phyloP scores from a whole-genome alignment of 2,797 vertebrate genomes.

The Eurystomus glaucurus region DNA sequence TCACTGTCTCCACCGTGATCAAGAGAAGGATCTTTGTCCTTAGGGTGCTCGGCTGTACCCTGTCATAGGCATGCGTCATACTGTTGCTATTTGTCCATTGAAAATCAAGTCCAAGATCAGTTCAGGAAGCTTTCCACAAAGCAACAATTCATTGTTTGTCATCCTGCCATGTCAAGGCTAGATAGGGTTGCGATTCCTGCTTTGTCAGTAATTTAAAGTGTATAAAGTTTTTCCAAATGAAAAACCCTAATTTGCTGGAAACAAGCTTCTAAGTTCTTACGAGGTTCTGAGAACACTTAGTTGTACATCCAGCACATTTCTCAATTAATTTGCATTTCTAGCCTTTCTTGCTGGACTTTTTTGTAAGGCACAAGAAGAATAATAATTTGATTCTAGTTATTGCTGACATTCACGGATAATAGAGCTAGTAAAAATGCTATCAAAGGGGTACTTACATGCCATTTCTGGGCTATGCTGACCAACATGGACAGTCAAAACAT shows the following conservation, averaged over 20 bases:
- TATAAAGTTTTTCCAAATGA: neutral
- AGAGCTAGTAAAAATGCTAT: neutral
- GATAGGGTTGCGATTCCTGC: neutral
- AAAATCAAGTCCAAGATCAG: neutral
- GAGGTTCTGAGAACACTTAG: neutral
- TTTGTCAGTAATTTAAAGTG: neutral
- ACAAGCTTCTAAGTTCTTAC: neutral
- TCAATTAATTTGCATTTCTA: neutral
- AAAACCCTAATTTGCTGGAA: neutral
- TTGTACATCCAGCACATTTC: neutral
- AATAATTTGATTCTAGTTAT: neutral
- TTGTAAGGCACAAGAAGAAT: neutral
- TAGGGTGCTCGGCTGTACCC: neutral
- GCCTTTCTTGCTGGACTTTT: neutral
- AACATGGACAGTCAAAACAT: neutral
- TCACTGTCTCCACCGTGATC: neutral
- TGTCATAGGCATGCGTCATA: rapidly evolving
- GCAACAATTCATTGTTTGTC: neutral
- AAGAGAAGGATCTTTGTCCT: neutral
- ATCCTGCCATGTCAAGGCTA: neutral
- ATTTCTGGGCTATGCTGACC: neutral
- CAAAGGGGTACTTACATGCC: neutral
- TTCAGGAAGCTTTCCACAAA: neutral
- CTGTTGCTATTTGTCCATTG: neutral
- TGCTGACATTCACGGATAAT: neutral